Evolutionary conservation across 1,140 invertebrate genomes (phyloP).

Genomic region (Diachasmimorpha longicaudata): DNA sequence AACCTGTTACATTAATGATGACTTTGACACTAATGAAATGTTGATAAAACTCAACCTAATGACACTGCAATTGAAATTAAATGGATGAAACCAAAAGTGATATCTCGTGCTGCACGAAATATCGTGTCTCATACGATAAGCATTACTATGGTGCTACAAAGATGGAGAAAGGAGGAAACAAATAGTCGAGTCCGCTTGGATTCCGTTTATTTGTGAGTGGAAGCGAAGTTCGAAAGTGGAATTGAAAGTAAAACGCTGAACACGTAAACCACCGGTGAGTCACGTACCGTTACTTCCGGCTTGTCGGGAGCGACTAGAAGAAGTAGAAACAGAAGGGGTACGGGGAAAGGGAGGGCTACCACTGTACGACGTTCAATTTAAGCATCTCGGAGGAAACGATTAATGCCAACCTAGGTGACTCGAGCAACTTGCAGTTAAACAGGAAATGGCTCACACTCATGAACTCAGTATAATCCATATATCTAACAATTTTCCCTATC

Average conservation of each 20-base stretch:
- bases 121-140: conserved; percentile 34
- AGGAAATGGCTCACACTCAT: background rate
- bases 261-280: conserved; percentile 35
- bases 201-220: conserved; percentile 49
- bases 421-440: background rate
- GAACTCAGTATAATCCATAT: background rate
- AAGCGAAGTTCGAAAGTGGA: conserved; percentile 56
- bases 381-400: conserved; percentile 33
- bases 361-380: conserved; percentile 31
- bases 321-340: conserved; percentile 5
- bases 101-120: conserved; percentile 51
- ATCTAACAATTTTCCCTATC: no score
- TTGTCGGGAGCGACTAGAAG: conserved; percentile 8
- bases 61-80: background rate
- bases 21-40: background rate
- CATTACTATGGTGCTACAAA: conserved; percentile 15
- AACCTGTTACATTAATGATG: background rate
- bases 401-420: conserved; percentile 26
- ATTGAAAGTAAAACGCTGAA: conserved; percentile 55
- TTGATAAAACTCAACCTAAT: background rate
- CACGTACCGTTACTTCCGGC: conserved; percentile 23
- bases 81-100: background rate
- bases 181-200: conserved; percentile 46
- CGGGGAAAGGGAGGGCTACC: background rate
- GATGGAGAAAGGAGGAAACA: conserved; percentile 40